Base-by-base conservation (phyloP, 2,888 invertebrate species). In the Gibbula magus region DNA sequence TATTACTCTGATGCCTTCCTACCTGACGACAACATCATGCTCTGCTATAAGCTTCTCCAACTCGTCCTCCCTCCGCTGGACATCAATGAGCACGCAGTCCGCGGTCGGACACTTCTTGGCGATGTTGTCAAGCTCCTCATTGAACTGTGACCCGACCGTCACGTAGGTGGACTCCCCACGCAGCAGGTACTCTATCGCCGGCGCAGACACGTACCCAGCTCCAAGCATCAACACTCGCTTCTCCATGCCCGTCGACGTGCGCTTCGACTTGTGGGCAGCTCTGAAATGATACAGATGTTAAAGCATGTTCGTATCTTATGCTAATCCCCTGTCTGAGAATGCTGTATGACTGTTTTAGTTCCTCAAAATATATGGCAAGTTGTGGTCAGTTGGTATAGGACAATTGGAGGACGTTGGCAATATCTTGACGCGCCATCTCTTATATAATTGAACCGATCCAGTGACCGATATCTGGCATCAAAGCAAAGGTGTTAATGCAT, bases 201-300 rank as follows among this genome's bases (percentile, higher is more conserved):
- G 99, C 0, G 96, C 96, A 0, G 98, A 96, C 0, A 99, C 99
- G 91, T 97, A 96, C 0, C 99, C 99, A 53, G 99, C 98, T 0
- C 99, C 99, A 16, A 99, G 94, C 2, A 99, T 96, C 13, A 99
- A 94, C 0, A 98, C 96, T 79, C 95, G 95, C 86, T 96, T 96
- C 53, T 87, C 85, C 18, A 84, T 87, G 16, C 86, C 87, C 8
- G 88, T 87, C 18, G 93, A 93, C 56, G 94, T 94, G 16, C 95
- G 94, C 87, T 95, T 95, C 66, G 96, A 95, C 92, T 96, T 96
- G 89, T 96, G 96, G 1, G 95, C 80, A 54, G 90, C 88, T 75
- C 90, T 90, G 74, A 8, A 82, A 45, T 45, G 45, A 45, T 45
- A 13, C 5, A 45, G 45, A 13, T 45, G 13, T 13, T 45, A 13